These are phyloP conservation scores for Alouatta caraya DNA, from an alignment of 2,797 vertebrate genomes.

Conservation along the genomic window DNA sequence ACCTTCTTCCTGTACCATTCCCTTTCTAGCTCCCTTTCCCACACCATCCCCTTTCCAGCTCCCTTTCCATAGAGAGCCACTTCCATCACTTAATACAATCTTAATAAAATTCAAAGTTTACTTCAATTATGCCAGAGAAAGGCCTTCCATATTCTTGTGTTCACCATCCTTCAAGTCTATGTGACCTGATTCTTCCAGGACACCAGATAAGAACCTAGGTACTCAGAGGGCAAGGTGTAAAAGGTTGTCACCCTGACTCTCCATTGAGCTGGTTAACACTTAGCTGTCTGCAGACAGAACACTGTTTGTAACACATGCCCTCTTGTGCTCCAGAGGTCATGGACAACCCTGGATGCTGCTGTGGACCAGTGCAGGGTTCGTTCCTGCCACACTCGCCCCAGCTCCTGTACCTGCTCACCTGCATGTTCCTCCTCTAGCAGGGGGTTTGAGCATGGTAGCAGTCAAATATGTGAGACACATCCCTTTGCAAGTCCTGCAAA, in stretches of 20 bases:
- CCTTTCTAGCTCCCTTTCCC: too few species aligned
- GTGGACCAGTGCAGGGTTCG: neutral
- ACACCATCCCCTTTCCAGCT: neutral
- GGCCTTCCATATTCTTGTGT: neutral
- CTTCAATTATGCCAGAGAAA: too few species aligned
- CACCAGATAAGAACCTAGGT: neutral
- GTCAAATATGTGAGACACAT: neutral
- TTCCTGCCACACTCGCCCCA: neutral
- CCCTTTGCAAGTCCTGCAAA: neutral
- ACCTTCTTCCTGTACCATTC: neutral
- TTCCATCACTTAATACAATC: neutral
- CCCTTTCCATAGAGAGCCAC: neutral
- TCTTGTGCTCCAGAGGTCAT: neutral
- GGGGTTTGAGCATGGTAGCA: neutral
- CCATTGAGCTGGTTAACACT: neutral
- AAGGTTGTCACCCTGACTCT: neutral
- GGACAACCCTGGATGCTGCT: neutral
- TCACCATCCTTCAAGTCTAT: neutral
- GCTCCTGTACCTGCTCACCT: neutral
- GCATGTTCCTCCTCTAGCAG: neutral
- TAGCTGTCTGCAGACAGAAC: neutral
- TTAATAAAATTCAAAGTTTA: neutral
- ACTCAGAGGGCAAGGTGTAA: neutral
- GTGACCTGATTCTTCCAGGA: neutral
- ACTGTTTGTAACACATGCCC: neutral